phyloP scores from a whole-genome alignment of 35 echinoderm and acorn worm species.

The Apostichopus californicus region DNA sequence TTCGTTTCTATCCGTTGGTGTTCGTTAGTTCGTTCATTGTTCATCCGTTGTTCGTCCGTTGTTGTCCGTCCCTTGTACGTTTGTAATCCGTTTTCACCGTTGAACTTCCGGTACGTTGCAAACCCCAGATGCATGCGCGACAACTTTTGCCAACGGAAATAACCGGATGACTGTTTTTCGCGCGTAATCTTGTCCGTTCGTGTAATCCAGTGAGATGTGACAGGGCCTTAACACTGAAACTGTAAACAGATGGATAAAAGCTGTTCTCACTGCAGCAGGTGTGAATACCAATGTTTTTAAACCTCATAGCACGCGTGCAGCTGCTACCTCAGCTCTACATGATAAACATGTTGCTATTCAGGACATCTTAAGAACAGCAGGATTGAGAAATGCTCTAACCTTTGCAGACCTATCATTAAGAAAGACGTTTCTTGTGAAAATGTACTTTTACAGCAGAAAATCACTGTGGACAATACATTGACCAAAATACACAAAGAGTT shows the following conservation, averaged over 20 bases:
- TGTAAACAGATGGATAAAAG: slow-evolving; percentile 1
- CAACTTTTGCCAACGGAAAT: too few relatives aligned
- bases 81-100: too few relatives aligned
- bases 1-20: too few relatives aligned
- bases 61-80: too few relatives aligned
- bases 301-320: slow-evolving; percentile 12
- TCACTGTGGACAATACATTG: not conserved
- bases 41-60: too few relatives aligned
- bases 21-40: too few relatives aligned
- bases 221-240: not conserved
- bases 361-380: not conserved
- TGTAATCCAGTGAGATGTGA: too few relatives aligned
- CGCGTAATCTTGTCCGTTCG: too few relatives aligned
- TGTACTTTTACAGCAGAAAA: not conserved
- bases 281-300: not conserved
- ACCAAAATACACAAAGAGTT: not conserved
- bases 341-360: not conserved
- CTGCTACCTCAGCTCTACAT: slow-evolving; percentile 11
- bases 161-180: too few relatives aligned
- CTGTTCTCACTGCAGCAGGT: not conserved
- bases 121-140: too few relatives aligned
- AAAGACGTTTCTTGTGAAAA: not conserved
- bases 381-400: not conserved
- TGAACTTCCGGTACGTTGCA: too few relatives aligned
- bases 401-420: not conserved